Conservation (phyloP, 2,113 vertebrate species). For the Apistogramma diplotaenia region DNA sequence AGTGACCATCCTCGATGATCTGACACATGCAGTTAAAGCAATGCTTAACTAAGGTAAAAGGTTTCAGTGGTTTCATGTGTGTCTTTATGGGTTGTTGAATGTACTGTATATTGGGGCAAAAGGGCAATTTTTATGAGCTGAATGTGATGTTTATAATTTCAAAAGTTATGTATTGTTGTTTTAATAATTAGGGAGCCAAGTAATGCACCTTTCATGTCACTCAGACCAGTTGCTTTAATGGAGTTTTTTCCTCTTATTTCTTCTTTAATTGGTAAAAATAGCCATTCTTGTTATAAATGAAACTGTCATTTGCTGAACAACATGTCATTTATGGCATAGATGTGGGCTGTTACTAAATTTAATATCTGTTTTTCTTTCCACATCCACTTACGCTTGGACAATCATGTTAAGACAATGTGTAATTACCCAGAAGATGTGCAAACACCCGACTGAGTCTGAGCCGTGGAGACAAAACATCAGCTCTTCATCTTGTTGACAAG, state of each 20-base stretch:
- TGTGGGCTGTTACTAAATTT: not conserved
- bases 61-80: too few species aligned
- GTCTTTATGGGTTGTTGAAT: not conserved
- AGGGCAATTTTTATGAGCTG: not conserved
- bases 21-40: too few species aligned
- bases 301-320: not conserved
- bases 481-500: not conserved
- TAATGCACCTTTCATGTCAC: not conserved
- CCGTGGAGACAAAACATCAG: not conserved
- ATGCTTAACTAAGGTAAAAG: too few species aligned
- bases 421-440: not conserved
- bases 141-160: not conserved
- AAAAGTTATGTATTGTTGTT: not conserved
- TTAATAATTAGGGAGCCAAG: not conserved
- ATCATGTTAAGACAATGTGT: not conserved
- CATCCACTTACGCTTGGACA: not conserved
- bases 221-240: rapidly evolving
- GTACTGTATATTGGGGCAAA: not conserved
- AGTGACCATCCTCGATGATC: too few species aligned
- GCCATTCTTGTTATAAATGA: not conserved
- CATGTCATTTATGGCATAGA: not conserved
- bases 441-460: not conserved
- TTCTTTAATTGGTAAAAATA: not conserved
- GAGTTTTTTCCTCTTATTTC: not conserved
- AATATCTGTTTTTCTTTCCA: not conserved